Evolutionary conservation across 1,140 invertebrate species (phyloP), one percentile per base, ranked within the genome.

Genomic region (Brachionus manjavacas): DNA sequence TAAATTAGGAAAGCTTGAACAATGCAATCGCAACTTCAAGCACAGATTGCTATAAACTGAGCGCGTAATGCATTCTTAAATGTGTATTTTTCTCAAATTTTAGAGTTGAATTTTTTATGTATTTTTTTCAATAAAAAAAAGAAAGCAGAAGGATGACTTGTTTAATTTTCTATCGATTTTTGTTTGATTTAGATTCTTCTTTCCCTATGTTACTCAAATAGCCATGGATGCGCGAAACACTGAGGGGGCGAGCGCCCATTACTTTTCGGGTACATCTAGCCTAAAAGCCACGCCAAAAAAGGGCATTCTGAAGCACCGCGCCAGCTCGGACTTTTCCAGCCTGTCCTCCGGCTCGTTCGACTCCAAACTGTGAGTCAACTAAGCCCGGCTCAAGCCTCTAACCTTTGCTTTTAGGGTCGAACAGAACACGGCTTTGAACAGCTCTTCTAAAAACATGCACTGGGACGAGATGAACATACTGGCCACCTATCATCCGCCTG

Each of bases 401-500:
- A 55, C 7, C 2, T 8, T 55, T 55, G 0, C 9, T 20, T 55
- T 8, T 55, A 78, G 49, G n/a, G 3, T 52, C 43, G 74, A 55
- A 8, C 49, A 28, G 35, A 49, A 78, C 20, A 78, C 49, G 4
- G 74, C 43, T 3, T 49, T 55, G 52, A 80, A 60, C 52, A n/a
- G 49, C 20, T 80, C 49, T n/a, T n/a, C 12, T 7, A 84, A 60
- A 52, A 14, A 11, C 6, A 60, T 64, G 70, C 70, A 79, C 52
- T 84, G 70, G 92, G 97, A 99, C 91, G 97, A 99, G 91, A 96
- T 98, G 93, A 99, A 99, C 90, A 99, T 99, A 85, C 92, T 99
- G 86, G 96, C 96, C 84, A 99, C 98, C 4, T 92, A 96, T 87
- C 97, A 99, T 92, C 97, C 97, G 52, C 90, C 94, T 35, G 96